Evolutionary conservation across 2,113 vertebrate genomes (phyloP).

Genomic region (Peromyscus californicus): DNA sequence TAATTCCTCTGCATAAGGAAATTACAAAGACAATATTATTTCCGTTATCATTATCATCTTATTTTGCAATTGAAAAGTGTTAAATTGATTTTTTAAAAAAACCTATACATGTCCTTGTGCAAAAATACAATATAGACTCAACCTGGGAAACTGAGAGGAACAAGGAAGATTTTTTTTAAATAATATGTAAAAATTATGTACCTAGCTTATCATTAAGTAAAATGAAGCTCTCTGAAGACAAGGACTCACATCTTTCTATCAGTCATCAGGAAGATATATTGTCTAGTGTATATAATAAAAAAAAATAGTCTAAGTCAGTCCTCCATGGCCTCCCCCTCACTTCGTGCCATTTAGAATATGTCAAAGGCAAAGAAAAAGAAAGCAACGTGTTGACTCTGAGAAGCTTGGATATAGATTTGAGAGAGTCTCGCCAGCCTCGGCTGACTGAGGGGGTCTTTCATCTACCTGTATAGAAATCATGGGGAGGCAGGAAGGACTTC

Average conservation of each 20-base stretch:
- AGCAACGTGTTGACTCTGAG: not conserved
- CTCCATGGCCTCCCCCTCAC: not conserved
- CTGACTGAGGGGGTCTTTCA: not conserved
- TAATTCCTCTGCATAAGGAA: not conserved
- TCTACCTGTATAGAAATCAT: not conserved
- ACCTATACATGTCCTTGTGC: not conserved
- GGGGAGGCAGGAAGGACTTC: not conserved
- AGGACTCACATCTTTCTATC: not conserved
- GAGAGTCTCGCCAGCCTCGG: not conserved
- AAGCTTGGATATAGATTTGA: not conserved
- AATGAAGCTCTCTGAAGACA: not conserved
- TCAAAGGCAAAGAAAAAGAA: not conserved
- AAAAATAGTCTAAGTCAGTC: not conserved
- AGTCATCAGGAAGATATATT: not conserved
- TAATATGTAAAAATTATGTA: not conserved
- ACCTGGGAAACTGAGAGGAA: not conserved
- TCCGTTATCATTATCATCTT: slow-evolving; percentile 11
- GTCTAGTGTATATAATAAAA: not conserved
- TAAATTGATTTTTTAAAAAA: not conserved
- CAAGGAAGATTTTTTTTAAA: not conserved
- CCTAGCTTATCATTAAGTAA: not conserved
- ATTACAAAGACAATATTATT: not conserved
- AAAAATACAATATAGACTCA: not conserved
- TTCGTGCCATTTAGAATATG: not conserved
- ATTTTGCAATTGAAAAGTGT: slow-evolving; percentile 1